Conservation (phyloP, 2,888 invertebrate genomes). For the Cacoxenus indagator region DNA sequence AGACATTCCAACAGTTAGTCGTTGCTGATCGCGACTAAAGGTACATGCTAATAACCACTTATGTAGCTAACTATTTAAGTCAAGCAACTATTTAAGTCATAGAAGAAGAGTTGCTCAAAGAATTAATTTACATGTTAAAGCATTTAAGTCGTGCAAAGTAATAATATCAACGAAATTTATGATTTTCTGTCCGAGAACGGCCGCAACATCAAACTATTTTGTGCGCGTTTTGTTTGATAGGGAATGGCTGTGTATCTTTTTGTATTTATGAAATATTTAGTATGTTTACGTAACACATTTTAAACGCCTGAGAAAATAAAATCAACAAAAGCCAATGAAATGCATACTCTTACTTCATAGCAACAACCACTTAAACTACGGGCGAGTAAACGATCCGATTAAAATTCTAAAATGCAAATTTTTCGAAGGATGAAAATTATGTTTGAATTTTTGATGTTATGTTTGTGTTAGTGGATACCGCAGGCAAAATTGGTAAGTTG, state of each 20-base stretch:
- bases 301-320: background rate
- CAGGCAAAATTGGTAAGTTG: background rate
- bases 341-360: background rate
- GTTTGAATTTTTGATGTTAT: background rate
- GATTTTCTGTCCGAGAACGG: background rate
- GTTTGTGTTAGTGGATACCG: background rate
- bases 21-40: background rate
- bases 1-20: background rate
- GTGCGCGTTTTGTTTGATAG: background rate
- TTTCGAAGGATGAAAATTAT: background rate
- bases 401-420: background rate
- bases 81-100: background rate
- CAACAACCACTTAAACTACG: background rate
- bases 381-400: background rate
- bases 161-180: background rate
- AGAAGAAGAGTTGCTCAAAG: background rate
- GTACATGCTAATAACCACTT: background rate
- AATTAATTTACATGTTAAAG: slow-evolving; percentile 31
- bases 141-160: slow-evolving; percentile 19
- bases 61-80: background rate
- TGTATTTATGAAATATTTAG: background rate
- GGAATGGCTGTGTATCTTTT: background rate
- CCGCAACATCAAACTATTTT: background rate
- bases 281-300: slow-evolving; percentile 4
- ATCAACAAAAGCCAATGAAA: background rate